Percentiles rank a stretch among this genome's conserved stretches.
Evolutionary conservation across 2,113 vertebrate species (phyloP).

Genomic region (Dromiciops gliroides): DNA sequence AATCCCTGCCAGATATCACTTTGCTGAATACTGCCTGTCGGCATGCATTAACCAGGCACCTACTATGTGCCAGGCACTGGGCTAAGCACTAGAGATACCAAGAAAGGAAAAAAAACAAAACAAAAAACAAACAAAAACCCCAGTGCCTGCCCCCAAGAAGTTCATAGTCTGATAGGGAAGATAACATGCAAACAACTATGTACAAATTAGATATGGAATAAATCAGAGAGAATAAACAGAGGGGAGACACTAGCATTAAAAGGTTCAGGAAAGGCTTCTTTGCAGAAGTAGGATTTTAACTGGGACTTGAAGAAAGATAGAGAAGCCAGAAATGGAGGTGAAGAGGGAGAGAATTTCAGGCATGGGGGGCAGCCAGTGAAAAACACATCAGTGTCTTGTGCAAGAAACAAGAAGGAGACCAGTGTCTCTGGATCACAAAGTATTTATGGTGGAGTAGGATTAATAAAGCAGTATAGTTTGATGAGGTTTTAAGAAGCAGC

Average conservation of each 20-base stretch:
- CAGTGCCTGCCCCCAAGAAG: neutral
- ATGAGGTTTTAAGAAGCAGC: neutral
- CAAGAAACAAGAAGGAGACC: neutral
- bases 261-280: neutral
- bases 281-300: neutral
- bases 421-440: neutral
- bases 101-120: neutral
- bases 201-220: neutral
- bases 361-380: neutral
- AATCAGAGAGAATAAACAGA: neutral
- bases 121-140: neutral
- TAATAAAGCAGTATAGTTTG: neutral
- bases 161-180: neutral
- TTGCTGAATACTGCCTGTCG: neutral
- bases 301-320: neutral
- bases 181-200: neutral
- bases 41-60: neutral
- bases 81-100: neutral
- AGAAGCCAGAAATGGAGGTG: neutral
- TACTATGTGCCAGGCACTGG: neutral
- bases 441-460: neutral
- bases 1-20: neutral
- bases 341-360: neutral
- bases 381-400: neutral
- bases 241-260: neutral